Evolutionary conservation across 2,113 vertebrate genomes (phyloP).

Genomic region (Ophiodon elongatus): DNA sequence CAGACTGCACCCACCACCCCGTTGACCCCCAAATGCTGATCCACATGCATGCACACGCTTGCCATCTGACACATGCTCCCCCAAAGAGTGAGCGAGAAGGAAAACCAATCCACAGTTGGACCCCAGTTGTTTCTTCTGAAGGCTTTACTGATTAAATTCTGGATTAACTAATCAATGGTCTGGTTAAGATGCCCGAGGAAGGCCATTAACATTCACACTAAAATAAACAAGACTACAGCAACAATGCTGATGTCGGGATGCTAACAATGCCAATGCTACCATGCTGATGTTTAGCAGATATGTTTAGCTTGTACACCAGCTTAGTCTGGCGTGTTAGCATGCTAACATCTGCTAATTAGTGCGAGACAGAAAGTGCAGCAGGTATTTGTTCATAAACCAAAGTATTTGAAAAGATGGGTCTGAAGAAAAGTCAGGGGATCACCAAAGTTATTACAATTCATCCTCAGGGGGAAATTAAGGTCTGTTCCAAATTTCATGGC

Average conservation of each 20-base stretch:
- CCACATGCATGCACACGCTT: constrained; percentile 32
- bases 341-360: background rate
- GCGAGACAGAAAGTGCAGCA: background rate
- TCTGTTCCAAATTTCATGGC: background rate
- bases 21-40: constrained; percentile 55
- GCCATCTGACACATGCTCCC: constrained; percentile 30
- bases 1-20: constrained; percentile 42
- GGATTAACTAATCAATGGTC: background rate
- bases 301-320: background rate
- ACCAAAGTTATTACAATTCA: background rate
- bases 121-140: background rate
- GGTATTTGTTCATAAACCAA: background rate
- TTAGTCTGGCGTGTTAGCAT: background rate
- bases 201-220: background rate
- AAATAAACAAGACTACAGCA: background rate
- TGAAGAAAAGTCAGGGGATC: background rate
- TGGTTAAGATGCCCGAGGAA: background rate
- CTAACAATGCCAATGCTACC: background rate
- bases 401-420: background rate
- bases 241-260: background rate
- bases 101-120: background rate
- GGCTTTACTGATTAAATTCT: background rate
- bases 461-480: background rate
- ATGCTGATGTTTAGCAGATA: background rate
- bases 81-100: background rate